phyloP scores from a whole-genome alignment of 2,797 vertebrate species.

The Sphenopsis melanotis region DNA sequence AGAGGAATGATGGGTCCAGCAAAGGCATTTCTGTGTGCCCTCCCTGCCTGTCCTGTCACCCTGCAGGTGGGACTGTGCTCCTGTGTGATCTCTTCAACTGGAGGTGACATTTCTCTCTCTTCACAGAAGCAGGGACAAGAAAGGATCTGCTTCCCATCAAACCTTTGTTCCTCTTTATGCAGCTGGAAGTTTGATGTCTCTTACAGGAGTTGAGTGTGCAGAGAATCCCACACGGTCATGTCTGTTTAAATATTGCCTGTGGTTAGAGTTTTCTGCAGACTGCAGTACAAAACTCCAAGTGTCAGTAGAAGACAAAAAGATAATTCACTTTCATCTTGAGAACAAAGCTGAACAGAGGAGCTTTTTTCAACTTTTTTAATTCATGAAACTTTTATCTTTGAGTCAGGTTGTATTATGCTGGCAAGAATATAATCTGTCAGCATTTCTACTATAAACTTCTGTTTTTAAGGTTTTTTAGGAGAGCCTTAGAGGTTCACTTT shows the following conservation, averaged over 20 bases:
- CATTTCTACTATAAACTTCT: slow-evolving; percentile 63
- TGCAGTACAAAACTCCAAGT: slow-evolving; percentile 67
- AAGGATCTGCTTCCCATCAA: neutral
- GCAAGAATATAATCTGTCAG: slow-evolving; percentile 65
- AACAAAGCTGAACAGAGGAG: slow-evolving; percentile 71
- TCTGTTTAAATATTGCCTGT: slow-evolving; percentile 64
- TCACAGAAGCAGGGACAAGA: neutral
- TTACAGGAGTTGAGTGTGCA: slow-evolving; percentile 36
- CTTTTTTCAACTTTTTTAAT: slow-evolving; percentile 72
- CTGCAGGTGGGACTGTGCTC: neutral
- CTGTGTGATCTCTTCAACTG: neutral
- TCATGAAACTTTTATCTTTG: slow-evolving; percentile 79
- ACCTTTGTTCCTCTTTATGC: neutral
- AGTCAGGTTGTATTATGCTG: slow-evolving; percentile 70
- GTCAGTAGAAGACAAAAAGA: slow-evolving; percentile 66
- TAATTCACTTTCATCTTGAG: slow-evolving; percentile 77
- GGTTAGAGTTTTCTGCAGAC: slow-evolving; percentile 59
- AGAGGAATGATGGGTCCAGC: neutral
- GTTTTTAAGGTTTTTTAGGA: slow-evolving; percentile 48
- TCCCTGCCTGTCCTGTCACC: neutral
- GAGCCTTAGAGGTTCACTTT: slow-evolving; percentile 65
- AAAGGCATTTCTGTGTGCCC: neutral
- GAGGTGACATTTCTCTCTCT: neutral
- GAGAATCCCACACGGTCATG: slow-evolving; percentile 4
- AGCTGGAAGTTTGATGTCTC: slow-evolving; percentile 40